phyloP scores from a whole-genome alignment of 2,797 vertebrate genomes.

The Mus minutoides region DNA sequence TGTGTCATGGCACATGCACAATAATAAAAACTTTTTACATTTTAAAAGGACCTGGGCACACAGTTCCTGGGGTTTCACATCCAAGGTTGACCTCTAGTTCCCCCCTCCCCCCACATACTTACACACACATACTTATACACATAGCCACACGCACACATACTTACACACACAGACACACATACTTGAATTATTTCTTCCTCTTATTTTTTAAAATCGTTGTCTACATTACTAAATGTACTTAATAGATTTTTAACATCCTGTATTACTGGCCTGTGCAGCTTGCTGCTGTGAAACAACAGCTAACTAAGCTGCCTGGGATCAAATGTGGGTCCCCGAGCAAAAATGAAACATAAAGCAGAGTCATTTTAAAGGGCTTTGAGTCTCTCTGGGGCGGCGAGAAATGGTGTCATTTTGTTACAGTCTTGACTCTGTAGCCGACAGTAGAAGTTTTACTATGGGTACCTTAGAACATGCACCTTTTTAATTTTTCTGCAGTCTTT shows the following conservation, averaged over 20 bases:
- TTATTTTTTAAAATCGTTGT: background rate
- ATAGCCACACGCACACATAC: background rate
- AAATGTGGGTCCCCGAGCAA: background rate
- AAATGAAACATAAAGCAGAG: background rate
- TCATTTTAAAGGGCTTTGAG: background rate
- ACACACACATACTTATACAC: background rate
- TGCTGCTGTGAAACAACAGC: background rate
- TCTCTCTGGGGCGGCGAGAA: background rate
- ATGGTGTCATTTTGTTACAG: background rate
- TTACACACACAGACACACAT: background rate
- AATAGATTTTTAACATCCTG: background rate
- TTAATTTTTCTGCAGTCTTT: conserved; percentile 30
- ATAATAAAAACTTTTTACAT: background rate
- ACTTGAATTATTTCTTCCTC: conserved; percentile 15
- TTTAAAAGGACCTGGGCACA: background rate
- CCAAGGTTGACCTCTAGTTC: background rate
- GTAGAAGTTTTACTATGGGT: conserved; percentile 5
- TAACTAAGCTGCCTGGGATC: background rate
- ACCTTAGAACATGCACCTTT: background rate
- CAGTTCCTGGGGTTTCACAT: background rate
- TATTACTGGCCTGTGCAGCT: background rate
- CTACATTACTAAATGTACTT: conserved; percentile 34
- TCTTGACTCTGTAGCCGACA: background rate
- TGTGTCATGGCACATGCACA: background rate
- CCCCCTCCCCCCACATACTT: too few relatives aligned